Percentiles rank a stretch among this genome's conserved stretches.
Conservation (phyloP, 2,797 vertebrate genomes). For the Onychomys leucogaster region DNA sequence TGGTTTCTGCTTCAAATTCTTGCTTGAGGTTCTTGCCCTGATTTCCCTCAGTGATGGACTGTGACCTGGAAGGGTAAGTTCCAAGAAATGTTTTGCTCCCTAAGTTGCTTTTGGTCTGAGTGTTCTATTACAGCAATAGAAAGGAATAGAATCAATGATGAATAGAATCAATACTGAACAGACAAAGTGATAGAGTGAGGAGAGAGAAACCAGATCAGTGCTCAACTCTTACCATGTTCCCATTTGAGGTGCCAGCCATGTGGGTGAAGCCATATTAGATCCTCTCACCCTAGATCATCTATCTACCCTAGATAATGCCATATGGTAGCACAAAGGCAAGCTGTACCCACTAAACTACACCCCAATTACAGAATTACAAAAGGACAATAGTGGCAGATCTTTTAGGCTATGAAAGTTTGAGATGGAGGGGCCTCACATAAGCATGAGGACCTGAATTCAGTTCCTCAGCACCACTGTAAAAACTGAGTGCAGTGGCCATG, state of each 20-base stretch:
- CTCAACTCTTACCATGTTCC: background rate
- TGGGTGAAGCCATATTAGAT: background rate
- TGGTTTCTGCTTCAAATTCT: background rate
- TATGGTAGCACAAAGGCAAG: background rate
- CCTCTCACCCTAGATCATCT: background rate
- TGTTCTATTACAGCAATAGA: background rate
- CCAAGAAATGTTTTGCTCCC: background rate
- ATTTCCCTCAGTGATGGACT: no score
- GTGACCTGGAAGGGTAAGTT: background rate
- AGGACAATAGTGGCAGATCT: background rate
- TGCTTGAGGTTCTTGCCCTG: background rate
- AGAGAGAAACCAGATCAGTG: background rate
- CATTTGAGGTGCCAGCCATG: background rate
- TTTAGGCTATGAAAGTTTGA: background rate
- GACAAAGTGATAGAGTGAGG: background rate
- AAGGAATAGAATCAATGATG: background rate
- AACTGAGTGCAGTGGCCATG: background rate
- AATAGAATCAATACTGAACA: background rate
- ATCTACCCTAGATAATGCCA: background rate
- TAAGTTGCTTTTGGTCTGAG: background rate
- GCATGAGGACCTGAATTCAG: background rate
- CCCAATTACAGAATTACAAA: background rate
- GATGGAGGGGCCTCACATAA: background rate
- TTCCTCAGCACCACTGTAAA: background rate
- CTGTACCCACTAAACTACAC: background rate